Percentiles rank a stretch among this genome's conserved stretches.
Conservation (phyloP, 2,113 vertebrate genomes). For the Acinonyx jubatus region DNA sequence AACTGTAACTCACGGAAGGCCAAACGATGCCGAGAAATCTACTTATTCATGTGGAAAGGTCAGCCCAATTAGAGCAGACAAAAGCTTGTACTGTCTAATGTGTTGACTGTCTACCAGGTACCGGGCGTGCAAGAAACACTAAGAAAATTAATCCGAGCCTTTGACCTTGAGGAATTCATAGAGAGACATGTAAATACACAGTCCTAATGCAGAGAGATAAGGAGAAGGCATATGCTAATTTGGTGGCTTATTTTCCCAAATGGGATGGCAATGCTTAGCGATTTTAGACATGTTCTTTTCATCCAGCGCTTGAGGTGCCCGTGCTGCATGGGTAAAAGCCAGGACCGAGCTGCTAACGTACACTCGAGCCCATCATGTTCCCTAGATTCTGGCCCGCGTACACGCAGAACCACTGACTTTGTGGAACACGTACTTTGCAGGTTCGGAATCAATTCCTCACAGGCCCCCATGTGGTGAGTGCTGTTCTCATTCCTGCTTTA, state of each 20-base stretch:
- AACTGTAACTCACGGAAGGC: conserved; percentile 56
- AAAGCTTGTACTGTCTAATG: conserved; percentile 37
- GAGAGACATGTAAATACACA: conserved; percentile 55
- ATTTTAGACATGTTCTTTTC: conserved; percentile 32
- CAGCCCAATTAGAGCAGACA: conserved; percentile 71
- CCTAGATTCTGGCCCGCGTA: background rate
- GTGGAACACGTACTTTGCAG: background rate
- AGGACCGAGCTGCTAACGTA: background rate
- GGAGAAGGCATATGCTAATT: conserved; percentile 51
- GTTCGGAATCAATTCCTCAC: background rate
- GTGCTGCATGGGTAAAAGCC: background rate
- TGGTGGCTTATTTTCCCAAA: conserved; percentile 56
- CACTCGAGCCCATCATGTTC: background rate
- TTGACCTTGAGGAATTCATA: conserved; percentile 60
- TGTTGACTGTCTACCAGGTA: conserved; percentile 23
- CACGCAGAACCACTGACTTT: background rate
- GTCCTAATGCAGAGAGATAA: conserved; percentile 35
- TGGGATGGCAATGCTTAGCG: conserved; percentile 30
- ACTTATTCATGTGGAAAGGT: conserved; percentile 75
- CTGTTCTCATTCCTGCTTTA: background rate
- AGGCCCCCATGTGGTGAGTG: background rate
- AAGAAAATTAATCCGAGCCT: conserved; percentile 58
- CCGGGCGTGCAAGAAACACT: conserved; percentile 29
- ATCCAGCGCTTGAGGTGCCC: background rate
- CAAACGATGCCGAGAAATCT: conserved; percentile 62